These are phyloP conservation scores for Blennius ocellaris DNA, from an alignment of 2,113 vertebrate species.

Conservation along the genomic window DNA sequence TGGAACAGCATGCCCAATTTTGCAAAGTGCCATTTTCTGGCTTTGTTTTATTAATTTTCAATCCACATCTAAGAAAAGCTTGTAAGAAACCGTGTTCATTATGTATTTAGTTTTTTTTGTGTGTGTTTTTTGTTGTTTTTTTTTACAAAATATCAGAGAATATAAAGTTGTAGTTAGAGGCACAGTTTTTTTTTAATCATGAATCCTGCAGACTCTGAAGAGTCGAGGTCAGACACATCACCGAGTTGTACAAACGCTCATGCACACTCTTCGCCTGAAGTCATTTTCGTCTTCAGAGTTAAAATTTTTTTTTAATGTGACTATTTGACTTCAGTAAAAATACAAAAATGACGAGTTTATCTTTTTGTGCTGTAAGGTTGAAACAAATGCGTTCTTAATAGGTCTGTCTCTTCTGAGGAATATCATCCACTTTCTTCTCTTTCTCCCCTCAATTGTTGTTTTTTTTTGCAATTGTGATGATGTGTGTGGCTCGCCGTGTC, in stretches of 20 bases:
- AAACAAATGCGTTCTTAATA: too few relatives aligned
- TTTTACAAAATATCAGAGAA: not conserved
- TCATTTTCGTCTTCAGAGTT: slow-evolving; percentile 15
- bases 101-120: too few relatives aligned
- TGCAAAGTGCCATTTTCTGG: slow-evolving; percentile 2
- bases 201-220: slow-evolving; percentile 42
- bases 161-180: slow-evolving; percentile 36
- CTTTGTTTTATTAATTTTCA: slow-evolving; percentile 32
- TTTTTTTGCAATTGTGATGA: not conserved
- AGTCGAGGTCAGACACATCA: slow-evolving; percentile 36
- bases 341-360: not conserved
- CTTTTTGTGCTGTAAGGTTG: too few relatives aligned
- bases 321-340: not conserved
- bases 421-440: not conserved
- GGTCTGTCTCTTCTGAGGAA: slow-evolving; percentile 4
- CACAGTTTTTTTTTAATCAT: slow-evolving; percentile 15
- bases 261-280: slow-evolving; percentile 31
- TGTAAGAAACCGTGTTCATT: not conserved
- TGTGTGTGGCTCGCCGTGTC: slow-evolving; percentile 12
- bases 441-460: not conserved
- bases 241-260: slow-evolving; percentile 10
- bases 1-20: slow-evolving; percentile 22
- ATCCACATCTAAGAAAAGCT: slow-evolving; percentile 16
- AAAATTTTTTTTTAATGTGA: too few relatives aligned
- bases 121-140: too few relatives aligned